Conservation (phyloP, 2,888 invertebrate genomes). For the Eupithecia subumbrata region DNA sequence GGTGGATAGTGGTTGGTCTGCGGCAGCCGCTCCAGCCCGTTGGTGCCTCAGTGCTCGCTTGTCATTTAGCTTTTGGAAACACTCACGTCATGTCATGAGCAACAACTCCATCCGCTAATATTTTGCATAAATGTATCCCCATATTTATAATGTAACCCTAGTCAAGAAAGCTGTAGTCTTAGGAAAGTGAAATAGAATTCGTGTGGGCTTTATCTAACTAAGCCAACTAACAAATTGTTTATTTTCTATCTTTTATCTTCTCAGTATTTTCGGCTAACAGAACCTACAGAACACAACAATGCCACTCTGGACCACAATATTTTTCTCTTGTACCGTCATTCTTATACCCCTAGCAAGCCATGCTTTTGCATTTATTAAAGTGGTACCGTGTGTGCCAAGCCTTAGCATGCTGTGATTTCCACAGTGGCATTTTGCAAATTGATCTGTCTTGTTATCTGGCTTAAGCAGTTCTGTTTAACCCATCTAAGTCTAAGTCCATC, state of each 20-base stretch:
- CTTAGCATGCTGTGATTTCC: constrained; percentile 25
- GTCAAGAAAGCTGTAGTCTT: not conserved
- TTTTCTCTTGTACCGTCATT: not conserved
- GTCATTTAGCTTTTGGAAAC: too few relatives aligned
- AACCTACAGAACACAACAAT: not conserved
- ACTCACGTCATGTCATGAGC: too few relatives aligned
- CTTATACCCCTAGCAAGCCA: not conserved
- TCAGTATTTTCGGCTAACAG: not conserved
- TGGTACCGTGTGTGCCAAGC: not conserved
- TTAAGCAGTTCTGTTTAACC: constrained; percentile 5
- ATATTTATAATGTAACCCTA: not conserved
- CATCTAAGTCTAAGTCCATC: not conserved
- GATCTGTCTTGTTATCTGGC: constrained; percentile 33
- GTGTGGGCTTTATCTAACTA: not conserved
- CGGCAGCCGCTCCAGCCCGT: too few relatives aligned
- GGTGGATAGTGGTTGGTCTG: too few relatives aligned
- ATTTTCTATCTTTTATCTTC: not conserved
- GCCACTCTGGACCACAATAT: not conserved
- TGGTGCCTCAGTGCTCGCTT: too few relatives aligned
- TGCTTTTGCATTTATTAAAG: not conserved
- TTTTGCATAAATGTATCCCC: too few relatives aligned
- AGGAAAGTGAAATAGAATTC: not conserved
- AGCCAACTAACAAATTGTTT: not conserved
- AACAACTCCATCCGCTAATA: too few relatives aligned
- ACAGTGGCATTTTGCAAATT: constrained; percentile 29